Conservation (phyloP, 2,888 invertebrate species). For the Yponomeuta sedellus region DNA sequence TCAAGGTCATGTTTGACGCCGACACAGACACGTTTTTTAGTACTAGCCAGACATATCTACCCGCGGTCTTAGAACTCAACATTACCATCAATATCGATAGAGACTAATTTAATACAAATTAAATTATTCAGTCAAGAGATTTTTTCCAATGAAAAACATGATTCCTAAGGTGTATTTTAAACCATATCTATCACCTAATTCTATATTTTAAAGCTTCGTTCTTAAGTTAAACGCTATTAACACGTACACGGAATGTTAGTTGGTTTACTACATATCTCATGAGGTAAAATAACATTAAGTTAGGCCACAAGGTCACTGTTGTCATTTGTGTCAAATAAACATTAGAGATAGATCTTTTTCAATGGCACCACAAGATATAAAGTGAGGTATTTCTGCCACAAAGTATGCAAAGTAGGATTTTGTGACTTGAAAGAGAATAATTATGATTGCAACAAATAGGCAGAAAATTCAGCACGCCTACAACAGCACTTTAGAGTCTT, state of each 20-base stretch:
- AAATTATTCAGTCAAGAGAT: conserved; percentile 23
- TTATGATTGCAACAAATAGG: background rate
- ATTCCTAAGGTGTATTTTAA: conserved; percentile 22
- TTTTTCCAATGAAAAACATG: conserved; percentile 16
- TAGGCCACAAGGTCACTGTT: background rate
- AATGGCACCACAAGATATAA: background rate
- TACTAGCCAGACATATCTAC: background rate
- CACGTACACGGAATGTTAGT: conserved; percentile 7
- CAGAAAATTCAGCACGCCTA: background rate
- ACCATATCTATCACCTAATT: conserved; percentile 22
- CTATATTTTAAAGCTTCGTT: conserved; percentile 21
- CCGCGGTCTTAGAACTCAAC: background rate
- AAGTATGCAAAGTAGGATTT: background rate
- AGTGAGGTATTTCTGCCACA: background rate
- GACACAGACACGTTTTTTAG: background rate
- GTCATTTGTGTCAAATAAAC: background rate
- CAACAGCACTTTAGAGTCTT: background rate
- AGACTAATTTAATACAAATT: conserved; percentile 19
- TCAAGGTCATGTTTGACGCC: background rate
- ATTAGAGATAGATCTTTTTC: background rate
- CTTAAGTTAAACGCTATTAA: conserved; percentile 6
- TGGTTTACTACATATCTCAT: background rate
- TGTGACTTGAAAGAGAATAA: background rate
- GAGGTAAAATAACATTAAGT: conserved; percentile 5
- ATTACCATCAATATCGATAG: background rate